Evolutionary conservation across 1,140 invertebrate species (phyloP).

Genomic region (Cataglyphis hispanica): DNA sequence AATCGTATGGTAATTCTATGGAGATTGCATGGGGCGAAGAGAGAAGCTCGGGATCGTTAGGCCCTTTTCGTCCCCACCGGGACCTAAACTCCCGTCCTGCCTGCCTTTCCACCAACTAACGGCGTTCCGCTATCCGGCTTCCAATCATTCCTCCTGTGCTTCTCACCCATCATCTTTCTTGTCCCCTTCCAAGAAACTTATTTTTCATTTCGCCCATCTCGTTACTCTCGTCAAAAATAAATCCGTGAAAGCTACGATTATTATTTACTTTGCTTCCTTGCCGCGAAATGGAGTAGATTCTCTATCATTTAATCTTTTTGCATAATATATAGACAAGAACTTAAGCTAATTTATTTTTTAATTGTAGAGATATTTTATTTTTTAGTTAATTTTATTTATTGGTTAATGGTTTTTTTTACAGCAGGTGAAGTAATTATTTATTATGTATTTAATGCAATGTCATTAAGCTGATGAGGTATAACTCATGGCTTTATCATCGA

Average conservation of each 20-base stretch:
- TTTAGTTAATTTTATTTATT: not conserved
- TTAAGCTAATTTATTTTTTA: not conserved
- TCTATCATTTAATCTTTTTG: not conserved
- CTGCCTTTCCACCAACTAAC: constrained; percentile 37
- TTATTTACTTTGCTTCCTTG: not conserved
- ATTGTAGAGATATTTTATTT: not conserved
- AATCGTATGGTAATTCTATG: constrained; percentile 86
- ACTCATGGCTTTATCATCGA: constrained; percentile 14
- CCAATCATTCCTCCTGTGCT: constrained; percentile 37
- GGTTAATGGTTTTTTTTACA: not conserved
- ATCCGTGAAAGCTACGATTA: constrained; percentile 4
- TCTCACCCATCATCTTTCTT: constrained; percentile 36
- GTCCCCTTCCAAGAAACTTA: constrained; percentile 7
- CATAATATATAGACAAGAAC: not conserved
- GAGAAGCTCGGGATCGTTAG: constrained; percentile 79
- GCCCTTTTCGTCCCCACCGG: constrained; percentile 74
- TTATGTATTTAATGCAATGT: not conserved
- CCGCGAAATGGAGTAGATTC: not conserved
- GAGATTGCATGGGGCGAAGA: constrained; percentile 84
- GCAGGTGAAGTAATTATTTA: constrained; percentile 26
- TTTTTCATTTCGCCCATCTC: constrained; percentile 20
- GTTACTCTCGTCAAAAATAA: constrained; percentile 31
- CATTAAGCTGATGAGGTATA: not conserved
- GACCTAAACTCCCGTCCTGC: constrained; percentile 51
- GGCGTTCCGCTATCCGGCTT: constrained; percentile 53